Percentiles rank a stretch among this genome's conserved stretches.
Conservation (phyloP, 2,888 invertebrate species). For the Eupithecia pulchellata region DNA sequence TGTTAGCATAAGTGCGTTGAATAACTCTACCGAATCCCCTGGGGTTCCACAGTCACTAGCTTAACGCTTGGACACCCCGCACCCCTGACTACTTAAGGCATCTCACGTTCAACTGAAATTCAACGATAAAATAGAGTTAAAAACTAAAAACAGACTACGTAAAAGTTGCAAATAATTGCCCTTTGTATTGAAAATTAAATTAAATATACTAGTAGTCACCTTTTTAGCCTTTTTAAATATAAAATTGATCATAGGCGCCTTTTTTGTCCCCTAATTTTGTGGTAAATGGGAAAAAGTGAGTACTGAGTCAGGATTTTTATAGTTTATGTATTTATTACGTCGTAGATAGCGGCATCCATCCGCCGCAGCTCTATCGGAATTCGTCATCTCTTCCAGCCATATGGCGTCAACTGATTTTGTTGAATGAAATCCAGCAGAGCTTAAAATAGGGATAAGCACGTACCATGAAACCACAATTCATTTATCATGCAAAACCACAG, state of each 20-base stretch:
- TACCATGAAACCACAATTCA: constrained; percentile 11
- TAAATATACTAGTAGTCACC: too few species aligned
- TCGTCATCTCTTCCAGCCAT: not conserved
- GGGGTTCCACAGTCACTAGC: not conserved
- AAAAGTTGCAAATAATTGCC: too few species aligned
- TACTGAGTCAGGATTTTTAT: too few species aligned
- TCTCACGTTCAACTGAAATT: not conserved
- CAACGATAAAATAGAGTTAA: not conserved
- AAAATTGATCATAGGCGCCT: too few species aligned
- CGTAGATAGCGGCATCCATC: not conserved
- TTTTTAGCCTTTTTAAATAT: too few species aligned
- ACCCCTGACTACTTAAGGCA: not conserved
- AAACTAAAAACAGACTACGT: too few species aligned
- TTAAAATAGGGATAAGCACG: not conserved
- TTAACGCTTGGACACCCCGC: not conserved
- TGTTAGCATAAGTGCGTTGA: not conserved
- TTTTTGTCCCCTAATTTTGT: too few species aligned
- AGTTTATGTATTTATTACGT: too few species aligned
- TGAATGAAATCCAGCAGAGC: constrained; percentile 8
- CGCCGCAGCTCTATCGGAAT: not conserved
- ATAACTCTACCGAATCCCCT: not conserved
- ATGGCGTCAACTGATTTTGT: not conserved
- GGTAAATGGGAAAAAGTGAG: too few species aligned
- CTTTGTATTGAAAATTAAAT: too few species aligned
- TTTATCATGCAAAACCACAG: constrained; percentile 2